phyloP scores from a whole-genome alignment of 2,888 invertebrate genomes.

The Acronicta psi region DNA sequence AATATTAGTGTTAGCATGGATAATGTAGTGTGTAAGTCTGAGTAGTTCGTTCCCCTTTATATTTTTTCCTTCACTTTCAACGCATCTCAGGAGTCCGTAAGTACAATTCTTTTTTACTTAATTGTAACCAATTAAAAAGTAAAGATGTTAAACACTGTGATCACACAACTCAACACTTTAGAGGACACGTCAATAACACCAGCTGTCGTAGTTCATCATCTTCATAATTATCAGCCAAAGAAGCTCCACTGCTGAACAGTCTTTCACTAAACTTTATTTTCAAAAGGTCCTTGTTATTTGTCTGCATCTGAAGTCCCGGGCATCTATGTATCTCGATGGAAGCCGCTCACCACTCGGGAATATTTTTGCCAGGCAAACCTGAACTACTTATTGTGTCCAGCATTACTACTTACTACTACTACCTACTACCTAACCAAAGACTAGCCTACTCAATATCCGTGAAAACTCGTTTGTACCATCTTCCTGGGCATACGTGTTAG shows the following conservation, averaged over 20 bases:
- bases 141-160: slow-evolving; percentile 7
- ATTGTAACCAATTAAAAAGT: not conserved
- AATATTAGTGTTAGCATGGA: slow-evolving; percentile 46
- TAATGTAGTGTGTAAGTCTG: slow-evolving; percentile 50
- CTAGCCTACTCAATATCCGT: not conserved
- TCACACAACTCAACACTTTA: slow-evolving; percentile 39
- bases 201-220: slow-evolving; percentile 9
- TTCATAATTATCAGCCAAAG: too few relatives aligned
- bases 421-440: too few relatives aligned
- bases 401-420: too few relatives aligned
- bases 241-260: too few relatives aligned
- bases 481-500: not conserved
- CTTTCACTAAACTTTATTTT: too few relatives aligned
- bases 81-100: slow-evolving; percentile 70
- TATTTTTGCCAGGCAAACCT: too few relatives aligned
- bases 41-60: slow-evolving; percentile 56
- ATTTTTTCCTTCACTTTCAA: slow-evolving; percentile 63
- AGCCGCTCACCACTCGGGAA: too few relatives aligned
- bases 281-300: too few relatives aligned
- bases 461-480: not conserved
- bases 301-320: too few relatives aligned
- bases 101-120: slow-evolving; percentile 56
- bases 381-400: too few relatives aligned
- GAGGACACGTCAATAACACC: slow-evolving; percentile 27
- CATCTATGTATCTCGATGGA: too few relatives aligned